Conservation (phyloP, 2,113 vertebrate genomes). For the Rhinoderma darwinii region DNA sequence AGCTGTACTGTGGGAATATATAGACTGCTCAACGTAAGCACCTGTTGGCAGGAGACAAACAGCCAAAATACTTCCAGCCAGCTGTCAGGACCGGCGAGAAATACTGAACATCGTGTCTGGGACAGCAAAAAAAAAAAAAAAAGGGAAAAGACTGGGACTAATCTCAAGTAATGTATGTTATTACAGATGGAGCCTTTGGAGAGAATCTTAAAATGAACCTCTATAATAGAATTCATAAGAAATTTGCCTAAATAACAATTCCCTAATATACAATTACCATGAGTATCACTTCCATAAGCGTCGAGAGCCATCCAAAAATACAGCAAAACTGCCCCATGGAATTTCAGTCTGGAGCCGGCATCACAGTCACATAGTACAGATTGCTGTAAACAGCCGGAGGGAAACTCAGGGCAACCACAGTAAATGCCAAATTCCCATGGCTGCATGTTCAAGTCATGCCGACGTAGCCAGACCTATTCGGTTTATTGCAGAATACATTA, state of each 20-base stretch:
- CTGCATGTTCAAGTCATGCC: too few species aligned
- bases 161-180: neutral
- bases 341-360: neutral
- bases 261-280: too few species aligned
- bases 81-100: conserved; percentile 40
- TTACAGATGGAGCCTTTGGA: neutral
- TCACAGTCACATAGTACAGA: neutral
- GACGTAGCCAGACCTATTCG: too few species aligned
- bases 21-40: conserved; percentile 17
- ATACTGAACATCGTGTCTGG: conserved; percentile 26
- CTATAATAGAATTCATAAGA: neutral
- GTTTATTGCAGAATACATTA: too few species aligned
- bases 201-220: neutral
- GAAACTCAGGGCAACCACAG: too few species aligned
- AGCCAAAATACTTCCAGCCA: conserved; percentile 41
- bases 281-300: too few species aligned
- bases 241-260: neutral
- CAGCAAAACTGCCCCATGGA: too few species aligned
- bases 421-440: too few species aligned
- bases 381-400: too few species aligned
- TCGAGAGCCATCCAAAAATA: neutral
- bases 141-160: neutral
- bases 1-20: conserved; percentile 45
- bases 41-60: conserved; percentile 45
- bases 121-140: neutral